Evolutionary conservation across 1,140 invertebrate species (phyloP), one percentile per base, ranked within the genome.

Genomic region (Dolichoris vasculosae): DNA sequence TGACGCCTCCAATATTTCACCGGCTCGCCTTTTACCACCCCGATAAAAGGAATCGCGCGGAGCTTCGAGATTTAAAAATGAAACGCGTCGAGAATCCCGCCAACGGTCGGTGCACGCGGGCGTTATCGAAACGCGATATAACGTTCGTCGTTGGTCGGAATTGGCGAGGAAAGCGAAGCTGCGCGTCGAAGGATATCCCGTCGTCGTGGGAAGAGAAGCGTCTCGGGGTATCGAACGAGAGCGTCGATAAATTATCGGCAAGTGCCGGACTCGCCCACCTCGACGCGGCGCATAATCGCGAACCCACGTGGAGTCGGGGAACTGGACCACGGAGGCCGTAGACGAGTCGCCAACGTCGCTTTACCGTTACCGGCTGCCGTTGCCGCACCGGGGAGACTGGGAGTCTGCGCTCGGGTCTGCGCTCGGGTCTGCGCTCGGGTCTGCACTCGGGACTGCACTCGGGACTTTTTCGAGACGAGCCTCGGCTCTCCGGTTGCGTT

Each of bases 261-360:
- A 59, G 55, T 26, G 55, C 9, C 23, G 23, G 23, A 13, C 23
- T 46, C 55, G 23, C 23, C 55, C 55, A 59, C 55, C 55, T 59
- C 55, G 55, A 26, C 2, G 23, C 20, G 20, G 23, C 55, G 15
- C 40, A 26, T 59, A 59, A 59, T 46, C 23, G 23, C 35, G 32
- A 76, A 51, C 82, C 82, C 82, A 83, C 82, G 82, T 83, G 82
- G 69, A 20, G 71, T 55, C 87, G 89, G 88, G 82, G 81, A 90
- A 90, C 88, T 90, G 90, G 90, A 91, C 89, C 89, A 90, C 84
- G 87, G 89, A 88, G 87, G 30, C 30, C 20, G 38, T 6, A 26
- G 63, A n/a, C 78, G 40, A 23, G n/a, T n/a, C 48, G 48, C 26
- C 75, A 77, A 77, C 75, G 63, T 15, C 23, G 11, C 11, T 43